Evolutionary conservation across 35 echinoderm and acorn worm species (phyloP), one percentile per base, ranked within the genome.

Genomic region (Holothuria glaberrima): DNA sequence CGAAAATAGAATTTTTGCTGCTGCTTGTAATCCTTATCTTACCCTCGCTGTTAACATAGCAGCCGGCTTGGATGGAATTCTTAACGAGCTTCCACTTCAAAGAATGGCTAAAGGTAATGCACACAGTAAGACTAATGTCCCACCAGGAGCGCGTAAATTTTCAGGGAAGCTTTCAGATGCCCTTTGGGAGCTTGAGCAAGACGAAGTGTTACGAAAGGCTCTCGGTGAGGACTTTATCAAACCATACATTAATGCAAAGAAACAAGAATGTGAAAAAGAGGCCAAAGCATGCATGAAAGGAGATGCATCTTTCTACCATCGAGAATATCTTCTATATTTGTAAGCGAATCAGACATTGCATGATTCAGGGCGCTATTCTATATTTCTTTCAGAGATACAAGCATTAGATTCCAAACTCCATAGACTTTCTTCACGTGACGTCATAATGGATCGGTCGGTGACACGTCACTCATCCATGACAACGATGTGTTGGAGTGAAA

Each of bases 141-240:
- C 48, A 45, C 34, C 30, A 58, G n/a, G n/a, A n/a, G n/a, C n/a
- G n/a, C n/a, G n/a, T n/a, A n/a, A n/a, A n/a, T n/a, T n/a, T n/a
- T n/a, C 90, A 17, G 61, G 22, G n/a, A 85, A 69, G 44, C 46
- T 91, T 32, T 22, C 79, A 48, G 80, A 91, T 25, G 90, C 78
- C 5, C 7, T 91, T 12, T 4, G n/a, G 7, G 79, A 81, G 13
- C 58, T 91, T 10, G 58, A 69, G 35, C 22, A 73, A 50, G 90
- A 91, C 41, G 71, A 91, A 13, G 80, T 86, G 28, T 29, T 91
- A 24, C 45, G 76, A 19, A 7, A 50, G 6, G 76, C 80, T 35
- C 62, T 91, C 27, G 90, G 90, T 17, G 22, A 91, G 44, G 90
- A 91, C 5, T 91, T 91, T 57, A 70, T 91, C 30, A 85, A 71